Evolutionary conservation across 1,140 invertebrate species (phyloP), one percentile per base, ranked within the genome.

Genomic region (Drosophila novamexicana): DNA sequence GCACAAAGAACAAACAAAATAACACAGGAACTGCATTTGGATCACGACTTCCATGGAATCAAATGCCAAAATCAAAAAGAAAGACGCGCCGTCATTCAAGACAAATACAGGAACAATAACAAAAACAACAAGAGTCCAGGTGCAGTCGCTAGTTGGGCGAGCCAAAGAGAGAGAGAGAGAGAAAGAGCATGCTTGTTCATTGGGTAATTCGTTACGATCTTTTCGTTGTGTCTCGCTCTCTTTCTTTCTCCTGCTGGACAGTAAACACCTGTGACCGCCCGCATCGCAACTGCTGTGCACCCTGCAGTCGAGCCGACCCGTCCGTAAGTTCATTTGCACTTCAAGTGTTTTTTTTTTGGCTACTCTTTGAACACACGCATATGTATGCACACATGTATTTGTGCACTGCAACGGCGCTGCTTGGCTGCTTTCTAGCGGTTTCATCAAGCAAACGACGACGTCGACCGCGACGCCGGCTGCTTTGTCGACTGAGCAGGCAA

Each of bases 1-100:
- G 22, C 29, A 36, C 57, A 47, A 58, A 62, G 57, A 73, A 54
- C 53, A 70, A 71, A 70, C 22, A 73, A 53, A 84, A 85, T 37
- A 88, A 86, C 84, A 86, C 73, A 88, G 83, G 79, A 86, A 86
- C 83, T 86, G 82, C 78, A 86, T 86, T 85, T 81, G 63, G 44
- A 66, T 70, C 70, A 63, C 39, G 61, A 54, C 49, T 79, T 86
- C 74, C 82, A 63, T 36, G 54, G 83, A 75, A 86, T 88, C 79
- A 69, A 77, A 71, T 47, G 66, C 61, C 78, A 70, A 80, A 74
- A 67, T 71, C 62, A 66, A 75, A 58, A 77, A 12, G 9, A 47
- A 74, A 80, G 79, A 53, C 62, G 76, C 83, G 57, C 40, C 63
- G 73, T 89, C 82, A 86, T 88, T 88, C 56, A 74, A 68, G 52